Percentiles rank a stretch among this genome's conserved stretches.
These are phyloP conservation scores for Thamnaconus septentrionalis DNA, from an alignment of 2,113 vertebrate genomes.

Conservation along the genomic window DNA sequence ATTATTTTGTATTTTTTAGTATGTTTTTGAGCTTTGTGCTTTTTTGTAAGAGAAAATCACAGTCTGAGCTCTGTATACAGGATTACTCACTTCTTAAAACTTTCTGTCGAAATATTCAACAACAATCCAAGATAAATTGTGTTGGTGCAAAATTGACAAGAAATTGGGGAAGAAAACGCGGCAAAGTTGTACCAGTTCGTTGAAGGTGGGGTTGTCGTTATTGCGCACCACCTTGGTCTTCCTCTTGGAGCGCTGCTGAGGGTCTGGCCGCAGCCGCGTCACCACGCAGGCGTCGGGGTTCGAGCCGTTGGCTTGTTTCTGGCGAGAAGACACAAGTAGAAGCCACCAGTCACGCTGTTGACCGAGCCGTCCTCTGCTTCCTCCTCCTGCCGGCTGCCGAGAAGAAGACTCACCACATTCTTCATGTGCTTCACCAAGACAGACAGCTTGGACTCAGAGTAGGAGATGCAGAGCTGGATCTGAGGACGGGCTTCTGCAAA, in stretches of 20 bases:
- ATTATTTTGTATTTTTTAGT: too few relatives aligned
- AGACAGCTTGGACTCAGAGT: slow-evolving; percentile 72
- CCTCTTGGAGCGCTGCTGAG: slow-evolving; percentile 70
- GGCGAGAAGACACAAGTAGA: slow-evolving; percentile 30
- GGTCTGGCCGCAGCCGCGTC: slow-evolving; percentile 81
- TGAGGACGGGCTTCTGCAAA: slow-evolving; percentile 57
- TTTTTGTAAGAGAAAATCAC: too few relatives aligned
- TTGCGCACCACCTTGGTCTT: slow-evolving; percentile 85
- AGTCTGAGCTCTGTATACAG: too few relatives aligned
- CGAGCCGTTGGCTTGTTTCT: slow-evolving; percentile 83
- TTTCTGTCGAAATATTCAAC: too few relatives aligned
- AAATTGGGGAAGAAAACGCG: not conserved
- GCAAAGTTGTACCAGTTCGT: slow-evolving; percentile 80
- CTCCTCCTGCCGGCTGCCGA: not conserved
- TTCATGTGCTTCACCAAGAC: slow-evolving; percentile 86
- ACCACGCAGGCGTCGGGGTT: slow-evolving; percentile 82
- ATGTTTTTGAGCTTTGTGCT: too few relatives aligned
- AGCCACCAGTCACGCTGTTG: not conserved
- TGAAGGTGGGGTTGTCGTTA: slow-evolving; percentile 84
- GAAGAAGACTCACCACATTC: slow-evolving; percentile 81
- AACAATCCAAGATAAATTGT: too few relatives aligned
- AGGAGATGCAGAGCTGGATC: slow-evolving; percentile 81
- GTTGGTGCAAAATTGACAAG: not conserved
- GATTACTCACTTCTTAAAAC: too few relatives aligned
- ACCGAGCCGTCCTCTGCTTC: not conserved